Percentiles rank a stretch among this genome's conserved stretches.
Evolutionary conservation across 2,797 vertebrate genomes (phyloP).

Genomic region (Esox masquinongy): DNA sequence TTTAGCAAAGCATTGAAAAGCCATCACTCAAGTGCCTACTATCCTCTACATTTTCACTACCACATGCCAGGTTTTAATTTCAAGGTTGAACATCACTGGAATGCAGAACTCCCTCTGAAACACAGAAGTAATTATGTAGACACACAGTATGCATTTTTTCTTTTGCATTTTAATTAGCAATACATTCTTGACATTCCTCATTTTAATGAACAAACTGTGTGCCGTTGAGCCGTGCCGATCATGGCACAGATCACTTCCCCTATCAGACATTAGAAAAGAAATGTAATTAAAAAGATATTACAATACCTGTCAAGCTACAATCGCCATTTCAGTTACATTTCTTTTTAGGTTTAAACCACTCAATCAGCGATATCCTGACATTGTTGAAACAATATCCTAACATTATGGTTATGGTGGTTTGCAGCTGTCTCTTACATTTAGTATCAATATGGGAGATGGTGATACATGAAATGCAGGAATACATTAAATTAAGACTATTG

Average conservation of each 20-base stretch:
- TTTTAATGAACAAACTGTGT: conserved; percentile 70
- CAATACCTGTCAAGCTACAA: conserved; percentile 68
- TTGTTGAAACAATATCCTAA: conserved; percentile 28
- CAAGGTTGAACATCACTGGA: conserved; percentile 30
- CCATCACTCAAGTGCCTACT: conserved; percentile 4
- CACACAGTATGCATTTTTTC: conserved; percentile 15
- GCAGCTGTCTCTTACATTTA: neutral
- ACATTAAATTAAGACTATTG: neutral
- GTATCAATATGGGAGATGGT: neutral
- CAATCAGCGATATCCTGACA: conserved; percentile 64
- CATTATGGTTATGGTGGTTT: neutral
- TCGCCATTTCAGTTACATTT: conserved; percentile 70
- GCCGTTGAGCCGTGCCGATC: conserved; percentile 52
- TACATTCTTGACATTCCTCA: conserved; percentile 60
- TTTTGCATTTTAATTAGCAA: conserved; percentile 68
- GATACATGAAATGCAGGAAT: neutral
- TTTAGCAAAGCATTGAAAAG: neutral
- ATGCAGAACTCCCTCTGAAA: conserved; percentile 42
- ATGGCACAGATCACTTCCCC: conserved; percentile 31
- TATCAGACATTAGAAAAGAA: conserved; percentile 67
- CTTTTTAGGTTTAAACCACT: conserved; percentile 66
- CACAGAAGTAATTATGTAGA: conserved; percentile 40
- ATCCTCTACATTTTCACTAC: conserved; percentile 14
- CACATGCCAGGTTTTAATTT: conserved; percentile 24
- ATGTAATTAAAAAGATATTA: conserved; percentile 79